phyloP scores from a whole-genome alignment of 2,888 invertebrate genomes.

The Drosophila tripunctata region DNA sequence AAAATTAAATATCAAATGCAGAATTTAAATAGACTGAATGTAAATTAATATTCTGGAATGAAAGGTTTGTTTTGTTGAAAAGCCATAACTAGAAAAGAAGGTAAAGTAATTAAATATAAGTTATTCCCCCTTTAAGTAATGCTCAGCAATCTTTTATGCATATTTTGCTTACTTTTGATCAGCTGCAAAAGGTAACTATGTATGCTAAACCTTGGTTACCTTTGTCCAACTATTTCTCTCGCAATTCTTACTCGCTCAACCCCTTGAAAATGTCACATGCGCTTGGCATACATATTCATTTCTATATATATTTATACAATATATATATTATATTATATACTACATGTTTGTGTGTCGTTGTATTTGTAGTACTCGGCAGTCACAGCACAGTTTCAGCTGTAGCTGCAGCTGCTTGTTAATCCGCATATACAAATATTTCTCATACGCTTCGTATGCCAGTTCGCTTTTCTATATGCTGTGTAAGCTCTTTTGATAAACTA shows the following conservation, averaged over 20 bases:
- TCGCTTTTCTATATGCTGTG: background rate
- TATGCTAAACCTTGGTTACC: conserved; percentile 64
- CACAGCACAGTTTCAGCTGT: conserved; percentile 14
- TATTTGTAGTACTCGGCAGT: conserved; percentile 14
- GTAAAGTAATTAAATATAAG: no score
- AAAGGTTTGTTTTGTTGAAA: no score
- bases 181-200: conserved; percentile 25
- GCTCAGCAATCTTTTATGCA: no score
- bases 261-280: conserved; percentile 35
- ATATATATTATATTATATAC: background rate
- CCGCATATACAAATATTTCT: conserved; percentile 65
- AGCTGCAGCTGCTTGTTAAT: conserved; percentile 66
- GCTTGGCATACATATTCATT: conserved; percentile 23
- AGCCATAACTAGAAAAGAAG: no score
- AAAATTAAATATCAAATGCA: no score
- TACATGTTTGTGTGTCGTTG: background rate
- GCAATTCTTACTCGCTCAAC: background rate
- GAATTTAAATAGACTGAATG: no score
- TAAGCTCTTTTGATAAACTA: conserved; percentile 53
- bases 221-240: conserved; percentile 44
- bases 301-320: background rate
- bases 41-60: no score
- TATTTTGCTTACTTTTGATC: background rate
- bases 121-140: no score
- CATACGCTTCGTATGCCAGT: conserved; percentile 48